Percentiles rank a stretch among this genome's conserved stretches.
Evolutionary conservation across 2,888 invertebrate genomes (phyloP).

Genomic region (Sphaerophoria rueppellii): DNA sequence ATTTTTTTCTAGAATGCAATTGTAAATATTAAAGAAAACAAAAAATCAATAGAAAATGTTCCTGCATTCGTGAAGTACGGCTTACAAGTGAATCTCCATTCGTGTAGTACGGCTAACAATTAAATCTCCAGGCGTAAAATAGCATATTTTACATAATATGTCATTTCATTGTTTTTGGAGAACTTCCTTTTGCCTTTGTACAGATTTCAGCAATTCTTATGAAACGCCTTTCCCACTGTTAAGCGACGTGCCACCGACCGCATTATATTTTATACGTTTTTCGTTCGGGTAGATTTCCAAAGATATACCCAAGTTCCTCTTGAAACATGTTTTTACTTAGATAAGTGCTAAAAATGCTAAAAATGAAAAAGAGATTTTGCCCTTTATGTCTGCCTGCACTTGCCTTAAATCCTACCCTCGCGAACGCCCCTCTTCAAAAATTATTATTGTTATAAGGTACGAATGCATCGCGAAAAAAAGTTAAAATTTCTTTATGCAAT

Average conservation of each 20-base stretch:
- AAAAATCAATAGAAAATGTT: too few species aligned
- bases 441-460: slow-evolving; percentile 27
- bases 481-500: slow-evolving; percentile 34
- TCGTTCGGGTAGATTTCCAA: slow-evolving; percentile 32
- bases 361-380: slow-evolving; percentile 59
- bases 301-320: slow-evolving; percentile 43
- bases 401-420: slow-evolving; percentile 3
- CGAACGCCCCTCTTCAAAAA: neutral
- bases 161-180: too few species aligned
- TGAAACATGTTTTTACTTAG: slow-evolving; percentile 58
- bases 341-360: slow-evolving; percentile 51
- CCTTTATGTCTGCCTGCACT: neutral
- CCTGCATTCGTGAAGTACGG: too few species aligned
- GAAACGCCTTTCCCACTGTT: neutral
- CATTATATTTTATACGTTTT: slow-evolving; percentile 49
- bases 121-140: too few species aligned
- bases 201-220: neutral
- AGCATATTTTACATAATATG: too few species aligned
- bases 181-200: neutral
- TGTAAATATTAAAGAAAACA: too few species aligned
- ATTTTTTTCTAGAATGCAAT: too few species aligned
- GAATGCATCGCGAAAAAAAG: slow-evolving; percentile 57
- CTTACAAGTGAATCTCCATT: too few species aligned
- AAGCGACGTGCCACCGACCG: slow-evolving; percentile 19
- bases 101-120: too few species aligned